Percentiles rank a stretch among this genome's conserved stretches.
These are phyloP conservation scores for Scaptomyza tumidula DNA, from an alignment of 2,888 invertebrate genomes.

Conservation along the genomic window DNA sequence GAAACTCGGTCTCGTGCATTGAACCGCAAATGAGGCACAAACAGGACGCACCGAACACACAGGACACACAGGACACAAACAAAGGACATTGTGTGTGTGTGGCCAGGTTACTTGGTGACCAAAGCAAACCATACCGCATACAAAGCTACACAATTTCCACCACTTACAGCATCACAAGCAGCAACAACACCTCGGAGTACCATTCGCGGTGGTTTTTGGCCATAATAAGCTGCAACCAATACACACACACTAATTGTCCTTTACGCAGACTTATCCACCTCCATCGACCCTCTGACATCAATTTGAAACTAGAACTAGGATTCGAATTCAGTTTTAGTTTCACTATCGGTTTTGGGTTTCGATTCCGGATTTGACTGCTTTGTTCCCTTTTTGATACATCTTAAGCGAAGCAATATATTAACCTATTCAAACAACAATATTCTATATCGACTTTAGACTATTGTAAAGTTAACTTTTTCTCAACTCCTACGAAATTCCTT, in stretches of 20 bases:
- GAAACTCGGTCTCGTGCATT: conserved; percentile 46
- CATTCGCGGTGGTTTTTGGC: conserved; percentile 57
- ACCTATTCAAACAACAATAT: no score
- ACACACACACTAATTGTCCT: conserved; percentile 57
- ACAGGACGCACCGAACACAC: conserved; percentile 7
- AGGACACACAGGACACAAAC: background rate
- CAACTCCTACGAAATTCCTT: no score
- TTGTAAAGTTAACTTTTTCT: no score
- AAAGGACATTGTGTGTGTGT: background rate
- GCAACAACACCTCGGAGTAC: conserved; percentile 24
- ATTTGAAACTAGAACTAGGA: conserved; percentile 8
- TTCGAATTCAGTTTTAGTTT: background rate
- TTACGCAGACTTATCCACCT: conserved; percentile 20
- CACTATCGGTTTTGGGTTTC: background rate
- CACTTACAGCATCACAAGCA: background rate
- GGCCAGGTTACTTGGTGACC: conserved; percentile 16
- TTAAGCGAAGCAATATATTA: no score
- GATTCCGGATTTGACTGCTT: background rate
- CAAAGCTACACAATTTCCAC: background rate
- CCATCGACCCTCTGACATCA: background rate
- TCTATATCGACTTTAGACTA: no score
- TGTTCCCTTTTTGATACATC: background rate
- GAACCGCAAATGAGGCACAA: conserved; percentile 55
- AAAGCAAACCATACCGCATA: background rate
- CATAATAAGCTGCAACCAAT: conserved; percentile 73